A percentile compares a stretch with the other conserved stretches of the same genome.
These are phyloP conservation scores for Ramphastos sulfuratus DNA, from an alignment of 2,113 vertebrate genomes.

Conservation along the genomic window DNA sequence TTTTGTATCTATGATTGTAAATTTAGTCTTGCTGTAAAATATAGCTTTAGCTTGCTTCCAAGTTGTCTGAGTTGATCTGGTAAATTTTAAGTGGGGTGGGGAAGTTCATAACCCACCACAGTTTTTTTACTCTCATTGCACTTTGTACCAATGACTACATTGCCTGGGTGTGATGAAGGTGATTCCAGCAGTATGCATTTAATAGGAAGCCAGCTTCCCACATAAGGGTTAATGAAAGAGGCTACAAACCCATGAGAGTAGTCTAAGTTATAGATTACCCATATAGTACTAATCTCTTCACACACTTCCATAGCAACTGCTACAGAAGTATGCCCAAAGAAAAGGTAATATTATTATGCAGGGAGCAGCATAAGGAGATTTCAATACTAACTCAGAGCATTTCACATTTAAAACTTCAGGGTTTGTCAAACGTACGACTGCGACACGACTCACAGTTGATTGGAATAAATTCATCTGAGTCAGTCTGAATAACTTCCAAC, in stretches of 20 bases:
- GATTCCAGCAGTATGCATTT: background rate
- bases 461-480: background rate
- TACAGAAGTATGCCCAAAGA: background rate
- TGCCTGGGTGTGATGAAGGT: background rate
- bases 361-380: background rate
- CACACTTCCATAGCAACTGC: background rate
- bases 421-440: background rate
- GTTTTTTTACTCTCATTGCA: background rate
- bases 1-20: too few relatives aligned
- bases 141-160: background rate
- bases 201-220: background rate
- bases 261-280: background rate
- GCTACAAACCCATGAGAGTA: background rate
- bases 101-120: too few relatives aligned
- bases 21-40: too few relatives aligned
- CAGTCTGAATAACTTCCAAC: background rate
- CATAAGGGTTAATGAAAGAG: background rate
- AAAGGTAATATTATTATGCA: background rate
- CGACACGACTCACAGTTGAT: background rate
- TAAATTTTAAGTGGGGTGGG: too few relatives aligned
- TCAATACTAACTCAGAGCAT: background rate
- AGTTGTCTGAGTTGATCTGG: too few relatives aligned
- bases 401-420: background rate
- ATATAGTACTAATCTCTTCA: background rate
- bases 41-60: too few relatives aligned